Evolutionary conservation across 2,888 invertebrate species (phyloP), one percentile per base, ranked within the genome.

Genomic region (Rhingia rostrata): DNA sequence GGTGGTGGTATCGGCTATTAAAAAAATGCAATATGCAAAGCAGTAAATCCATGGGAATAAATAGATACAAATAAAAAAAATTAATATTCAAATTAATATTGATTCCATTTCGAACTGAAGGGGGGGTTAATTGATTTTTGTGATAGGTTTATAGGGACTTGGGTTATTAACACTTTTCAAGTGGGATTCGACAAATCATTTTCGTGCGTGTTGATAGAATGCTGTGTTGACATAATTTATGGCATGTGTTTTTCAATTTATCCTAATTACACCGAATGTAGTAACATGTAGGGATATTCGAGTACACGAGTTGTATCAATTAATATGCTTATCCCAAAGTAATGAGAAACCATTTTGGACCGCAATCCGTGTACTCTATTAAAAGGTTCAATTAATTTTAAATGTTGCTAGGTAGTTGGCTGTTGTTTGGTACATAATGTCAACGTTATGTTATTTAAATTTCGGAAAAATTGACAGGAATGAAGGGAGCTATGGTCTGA

Each of bases 11-110:
- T 32, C 37, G 41, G 39, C 43, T 14, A 10, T 37, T 32, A 22
- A 37, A 37, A 22, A 22, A 22, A 22, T 22, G 22, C 22, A 22
- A 30, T 51, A 75, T 66, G 66, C 75, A 67, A 75, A 67, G 66
- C 58, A 60, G 35, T 60, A 51, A 51, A 75, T 75, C 51, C 43
- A 58, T 60, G 10, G 37, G 43, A 56, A 75, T 66, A 43, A 72
- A 72, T 72, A 53, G 56, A 61, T 37, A 41, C 1, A 6, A 49
- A 32, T 30, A 49, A 49, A 47, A 12, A 30, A 67, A 61, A 22
- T 22, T 22, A 22, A 64, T 64, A 49, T 54, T 64, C 43, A 45
- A 67, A 67, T 67, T 56, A 32, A 70, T 41, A 39, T 41, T 10
- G 7, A 45, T 54, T 56, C n/a, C 33, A 32, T 45, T 45, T 67